Base-by-base conservation (phyloP, 92 coral and sea anemone genomes). In the Epizoanthus scotinus region DNA sequence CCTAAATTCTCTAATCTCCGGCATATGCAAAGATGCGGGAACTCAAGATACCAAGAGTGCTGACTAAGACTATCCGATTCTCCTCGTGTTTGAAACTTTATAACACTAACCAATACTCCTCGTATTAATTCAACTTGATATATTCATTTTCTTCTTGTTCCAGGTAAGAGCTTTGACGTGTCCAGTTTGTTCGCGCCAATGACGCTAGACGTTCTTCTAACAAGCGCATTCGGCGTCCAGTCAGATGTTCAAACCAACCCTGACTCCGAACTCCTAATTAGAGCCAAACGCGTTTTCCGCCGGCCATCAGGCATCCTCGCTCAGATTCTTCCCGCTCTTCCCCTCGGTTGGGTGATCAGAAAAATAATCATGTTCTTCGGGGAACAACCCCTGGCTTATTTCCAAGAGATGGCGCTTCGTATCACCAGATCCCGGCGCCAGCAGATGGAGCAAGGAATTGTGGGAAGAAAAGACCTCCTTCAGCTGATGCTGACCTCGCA, bases 401-500 rank as follows among this genome's bases (percentile, higher is more conserved):
- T 87, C 70, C 78, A 68, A 34, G 69, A 68, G 19, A 58, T 92
- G 26, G 91, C 94, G 0, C 72, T 60, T 40, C 77, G 63, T 40
- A 88, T 92, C 38, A 58, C 87, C 19, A 88, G 67, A 6, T 75
- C 81, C 18, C 78, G 94, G 42, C 68, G 79, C 65, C 72, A 81
- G 29, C 87, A 87, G 57, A 40, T 75, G 18, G 81, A 75, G 15
- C 21, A 70, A 70, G 86, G 85, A 2, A 47, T 78, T 19, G 8
- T 38, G 5, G 89, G 90, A 21, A 88, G 91, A 52, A 81, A 87
- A 31, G 97, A 92, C 62, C 79, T 92, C 61, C 74, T 92, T 15
- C 91, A 89, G 80, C 74, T 92, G 72, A 89, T 92, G 97, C 75
- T 92, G 38, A 92, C 87, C 36, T 90, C 93, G 8, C 84, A 60